phyloP scores from a whole-genome alignment of 2,797 vertebrate genomes.

The Garrulus glandarius region DNA sequence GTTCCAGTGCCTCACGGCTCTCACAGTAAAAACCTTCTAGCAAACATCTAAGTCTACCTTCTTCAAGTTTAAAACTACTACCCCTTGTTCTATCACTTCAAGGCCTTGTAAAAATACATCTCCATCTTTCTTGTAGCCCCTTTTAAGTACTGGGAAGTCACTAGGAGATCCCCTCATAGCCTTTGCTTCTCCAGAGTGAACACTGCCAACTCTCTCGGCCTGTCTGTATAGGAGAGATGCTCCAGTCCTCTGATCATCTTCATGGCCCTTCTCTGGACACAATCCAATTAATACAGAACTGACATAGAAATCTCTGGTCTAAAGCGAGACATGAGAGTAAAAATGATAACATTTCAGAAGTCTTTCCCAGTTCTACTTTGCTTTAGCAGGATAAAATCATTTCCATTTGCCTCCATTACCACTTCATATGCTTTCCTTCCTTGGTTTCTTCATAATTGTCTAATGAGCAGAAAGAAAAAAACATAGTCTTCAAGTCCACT shows the following conservation, averaged over 20 bases:
- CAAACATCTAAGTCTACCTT: no score
- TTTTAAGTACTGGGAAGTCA: background rate
- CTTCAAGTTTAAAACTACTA: no score
- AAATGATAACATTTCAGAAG: background rate
- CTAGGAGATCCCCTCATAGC: background rate
- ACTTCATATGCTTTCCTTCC: background rate
- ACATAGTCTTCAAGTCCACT: background rate
- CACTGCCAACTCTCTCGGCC: accelerated
- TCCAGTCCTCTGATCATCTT: background rate
- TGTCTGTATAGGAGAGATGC: background rate
- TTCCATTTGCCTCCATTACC: background rate
- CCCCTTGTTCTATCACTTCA: background rate
- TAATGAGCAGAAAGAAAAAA: background rate
- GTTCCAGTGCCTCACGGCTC: background rate
- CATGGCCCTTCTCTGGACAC: background rate
- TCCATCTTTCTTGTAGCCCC: background rate
- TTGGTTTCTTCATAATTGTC: background rate
- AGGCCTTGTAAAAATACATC: background rate
- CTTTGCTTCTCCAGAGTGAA: background rate
- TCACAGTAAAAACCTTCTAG: background rate
- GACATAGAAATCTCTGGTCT: background rate
- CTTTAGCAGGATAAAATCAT: background rate
- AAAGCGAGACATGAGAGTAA: background rate
- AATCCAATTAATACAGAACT: background rate
- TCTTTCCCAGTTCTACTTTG: background rate